Conservation (phyloP, 2,113 vertebrate species). For the Acinonyx jubatus region DNA sequence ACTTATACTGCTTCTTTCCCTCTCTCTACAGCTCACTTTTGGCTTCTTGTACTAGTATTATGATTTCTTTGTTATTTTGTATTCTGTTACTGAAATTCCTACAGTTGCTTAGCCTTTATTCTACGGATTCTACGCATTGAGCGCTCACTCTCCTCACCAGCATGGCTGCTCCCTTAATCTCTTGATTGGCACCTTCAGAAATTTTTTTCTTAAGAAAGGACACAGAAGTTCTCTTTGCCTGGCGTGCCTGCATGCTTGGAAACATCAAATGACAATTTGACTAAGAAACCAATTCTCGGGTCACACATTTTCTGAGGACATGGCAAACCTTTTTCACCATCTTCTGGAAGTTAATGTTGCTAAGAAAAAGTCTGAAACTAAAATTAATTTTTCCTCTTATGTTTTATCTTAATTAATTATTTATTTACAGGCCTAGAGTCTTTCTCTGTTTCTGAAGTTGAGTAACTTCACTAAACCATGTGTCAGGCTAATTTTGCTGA, state of each 20-base stretch:
- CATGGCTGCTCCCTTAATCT: background rate
- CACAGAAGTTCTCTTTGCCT: background rate
- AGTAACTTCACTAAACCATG: background rate
- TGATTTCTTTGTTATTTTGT: background rate
- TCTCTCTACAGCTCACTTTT: background rate
- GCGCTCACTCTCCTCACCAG: background rate
- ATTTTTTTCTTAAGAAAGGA: slow-evolving; percentile 25
- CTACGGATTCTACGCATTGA: background rate
- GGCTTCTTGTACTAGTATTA: background rate
- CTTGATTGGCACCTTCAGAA: background rate
- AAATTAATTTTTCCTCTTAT: background rate
- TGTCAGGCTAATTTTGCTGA: slow-evolving; percentile 4
- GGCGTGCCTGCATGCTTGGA: background rate
- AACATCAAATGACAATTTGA: slow-evolving; percentile 3
- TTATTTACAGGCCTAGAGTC: background rate
- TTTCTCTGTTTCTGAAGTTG: background rate
- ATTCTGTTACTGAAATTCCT: background rate
- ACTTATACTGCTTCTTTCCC: background rate
- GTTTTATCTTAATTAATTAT: background rate
- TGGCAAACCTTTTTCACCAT: background rate
- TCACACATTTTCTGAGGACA: background rate
- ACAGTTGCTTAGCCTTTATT: background rate
- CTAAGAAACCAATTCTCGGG: background rate
- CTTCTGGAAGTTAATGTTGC: background rate
- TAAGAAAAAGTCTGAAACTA: background rate